Evolutionary conservation across 2,888 invertebrate genomes (phyloP).

Genomic region (Acholoe squamosa): DNA sequence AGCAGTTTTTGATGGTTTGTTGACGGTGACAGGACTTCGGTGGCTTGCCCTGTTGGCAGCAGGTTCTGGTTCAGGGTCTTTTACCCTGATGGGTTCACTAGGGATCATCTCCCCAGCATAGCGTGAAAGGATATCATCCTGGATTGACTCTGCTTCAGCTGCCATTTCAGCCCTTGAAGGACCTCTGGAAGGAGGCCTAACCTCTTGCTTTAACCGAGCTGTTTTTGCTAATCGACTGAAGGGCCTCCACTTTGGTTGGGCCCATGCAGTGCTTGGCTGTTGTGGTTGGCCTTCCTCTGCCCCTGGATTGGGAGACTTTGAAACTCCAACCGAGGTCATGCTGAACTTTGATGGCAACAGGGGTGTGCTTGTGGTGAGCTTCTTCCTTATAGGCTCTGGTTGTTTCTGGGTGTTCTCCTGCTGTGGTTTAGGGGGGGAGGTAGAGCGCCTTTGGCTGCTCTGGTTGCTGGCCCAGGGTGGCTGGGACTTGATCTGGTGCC

Average conservation of each 20-base stretch:
- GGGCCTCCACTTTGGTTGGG: constrained; percentile 1
- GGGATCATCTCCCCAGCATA: constrained; percentile 6
- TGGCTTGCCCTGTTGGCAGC: background rate
- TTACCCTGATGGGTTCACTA: background rate
- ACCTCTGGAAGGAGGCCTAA: background rate
- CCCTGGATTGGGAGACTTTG: background rate
- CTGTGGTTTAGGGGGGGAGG: background rate
- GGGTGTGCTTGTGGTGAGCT: background rate
- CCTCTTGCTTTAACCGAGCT: constrained; percentile 20
- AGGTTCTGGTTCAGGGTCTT: background rate
- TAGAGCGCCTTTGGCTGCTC: background rate
- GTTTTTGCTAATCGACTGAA: constrained; percentile 45
- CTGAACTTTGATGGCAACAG: constrained; percentile 45
- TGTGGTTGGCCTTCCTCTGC: background rate
- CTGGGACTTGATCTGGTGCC: constrained; percentile 38
- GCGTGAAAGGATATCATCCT: constrained; percentile 23
- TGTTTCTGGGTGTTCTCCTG: background rate
- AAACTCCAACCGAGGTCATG: constrained; percentile 38
- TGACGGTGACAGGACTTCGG: background rate
- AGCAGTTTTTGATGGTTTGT: background rate
- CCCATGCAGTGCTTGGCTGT: background rate
- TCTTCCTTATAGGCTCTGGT: constrained; percentile 20
- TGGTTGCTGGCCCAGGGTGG: background rate
- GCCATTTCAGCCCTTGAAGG: constrained; percentile 31
- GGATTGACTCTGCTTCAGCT: constrained; percentile 32